phyloP scores from a whole-genome alignment of 2,888 invertebrate genomes.

The Caradrina kadenii region DNA sequence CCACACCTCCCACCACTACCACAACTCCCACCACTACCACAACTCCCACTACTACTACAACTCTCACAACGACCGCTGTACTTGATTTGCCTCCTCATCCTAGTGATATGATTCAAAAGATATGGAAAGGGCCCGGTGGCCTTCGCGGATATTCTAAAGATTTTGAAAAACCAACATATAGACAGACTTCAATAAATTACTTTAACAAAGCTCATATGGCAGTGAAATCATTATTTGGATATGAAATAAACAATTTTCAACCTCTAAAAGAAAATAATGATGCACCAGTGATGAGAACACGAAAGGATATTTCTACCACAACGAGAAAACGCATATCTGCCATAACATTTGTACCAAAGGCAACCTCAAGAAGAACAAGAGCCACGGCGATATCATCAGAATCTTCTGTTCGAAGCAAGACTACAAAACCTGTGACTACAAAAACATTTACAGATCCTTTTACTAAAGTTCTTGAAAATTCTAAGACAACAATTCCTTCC shows the following conservation, averaged over 20 bases:
- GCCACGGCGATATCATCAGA: background rate
- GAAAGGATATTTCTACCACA: background rate
- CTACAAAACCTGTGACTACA: background rate
- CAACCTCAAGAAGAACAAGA: conserved; percentile 18
- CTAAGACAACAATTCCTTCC: conserved; percentile 10
- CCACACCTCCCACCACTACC: no score
- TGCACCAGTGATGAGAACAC: conserved; percentile 4
- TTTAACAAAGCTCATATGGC: conserved; percentile 1
- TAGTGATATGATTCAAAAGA: no score
- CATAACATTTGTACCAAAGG: conserved; percentile 33
- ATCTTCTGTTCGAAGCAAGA: background rate
- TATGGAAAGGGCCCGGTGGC: no score
- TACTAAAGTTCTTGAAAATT: background rate
- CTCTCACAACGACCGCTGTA: no score
- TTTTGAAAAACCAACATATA: background rate
- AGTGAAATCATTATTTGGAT: background rate
- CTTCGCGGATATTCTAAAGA: background rate
- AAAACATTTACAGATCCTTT: conserved; percentile 4
- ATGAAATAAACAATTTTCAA: background rate
- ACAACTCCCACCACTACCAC: no score
- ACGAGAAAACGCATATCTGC: conserved; percentile 8
- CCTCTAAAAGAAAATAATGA: background rate
- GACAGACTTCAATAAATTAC: background rate
- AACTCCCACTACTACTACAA: no score
- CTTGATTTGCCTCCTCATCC: no score